phyloP scores from a whole-genome alignment of 1,140 invertebrate species.

The Pygmarrhopalites habei region DNA sequence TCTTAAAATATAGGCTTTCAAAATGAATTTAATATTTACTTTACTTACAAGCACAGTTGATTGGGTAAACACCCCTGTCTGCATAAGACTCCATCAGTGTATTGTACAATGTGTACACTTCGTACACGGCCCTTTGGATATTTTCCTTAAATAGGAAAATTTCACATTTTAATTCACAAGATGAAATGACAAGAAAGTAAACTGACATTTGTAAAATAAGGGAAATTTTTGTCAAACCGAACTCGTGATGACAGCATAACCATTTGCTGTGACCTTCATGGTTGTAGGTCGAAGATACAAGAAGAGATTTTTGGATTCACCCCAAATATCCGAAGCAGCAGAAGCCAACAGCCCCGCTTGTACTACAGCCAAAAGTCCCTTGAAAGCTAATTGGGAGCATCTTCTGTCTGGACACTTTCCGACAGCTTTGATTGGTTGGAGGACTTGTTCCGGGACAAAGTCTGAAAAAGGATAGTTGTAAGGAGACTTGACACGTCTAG shows the following conservation, averaged over 20 bases:
- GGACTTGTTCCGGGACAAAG: background rate
- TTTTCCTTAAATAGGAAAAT: too few relatives aligned
- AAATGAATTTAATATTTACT: too few relatives aligned
- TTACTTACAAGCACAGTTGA: constrained; percentile 3
- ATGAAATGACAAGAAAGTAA: too few relatives aligned
- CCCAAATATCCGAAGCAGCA: constrained; percentile 4
- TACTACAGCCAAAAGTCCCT: background rate
- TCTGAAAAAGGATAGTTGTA: constrained; percentile 7
- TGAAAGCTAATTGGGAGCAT: background rate
- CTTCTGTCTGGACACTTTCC: background rate
- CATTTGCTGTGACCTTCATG: background rate
- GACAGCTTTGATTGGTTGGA: background rate
- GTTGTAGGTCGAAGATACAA: background rate
- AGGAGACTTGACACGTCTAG: background rate
- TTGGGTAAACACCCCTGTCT: background rate
- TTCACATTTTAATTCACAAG: too few relatives aligned
- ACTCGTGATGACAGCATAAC: constrained; percentile 9
- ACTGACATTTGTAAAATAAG: too few relatives aligned
- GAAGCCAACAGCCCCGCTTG: background rate
- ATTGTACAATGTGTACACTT: background rate
- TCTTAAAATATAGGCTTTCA: too few relatives aligned
- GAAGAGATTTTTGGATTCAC: constrained; percentile 3
- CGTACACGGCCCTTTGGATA: constrained; percentile 7
- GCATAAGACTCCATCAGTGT: background rate
- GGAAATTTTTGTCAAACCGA: too few relatives aligned